A percentile compares a stretch with the other conserved stretches of the same genome.
These are phyloP conservation scores for Gymnocypris eckloni DNA, from an alignment of 2,797 vertebrate genomes.

Conservation along the genomic window DNA sequence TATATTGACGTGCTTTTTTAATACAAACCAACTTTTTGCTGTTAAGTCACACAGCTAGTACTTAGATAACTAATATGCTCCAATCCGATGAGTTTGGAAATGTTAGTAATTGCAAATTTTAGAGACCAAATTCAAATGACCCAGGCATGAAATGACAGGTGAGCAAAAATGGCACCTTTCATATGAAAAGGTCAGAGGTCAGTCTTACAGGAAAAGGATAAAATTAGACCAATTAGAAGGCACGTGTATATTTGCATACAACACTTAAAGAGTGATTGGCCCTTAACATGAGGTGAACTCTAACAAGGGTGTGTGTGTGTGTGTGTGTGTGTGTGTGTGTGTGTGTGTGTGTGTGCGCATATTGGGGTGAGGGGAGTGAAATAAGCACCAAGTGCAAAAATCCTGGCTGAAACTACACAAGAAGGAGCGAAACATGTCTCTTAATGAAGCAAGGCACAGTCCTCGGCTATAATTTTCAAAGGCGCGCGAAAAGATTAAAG, in stretches of 20 bases:
- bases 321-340: slow-evolving; percentile 11
- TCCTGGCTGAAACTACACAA: slow-evolving; percentile 86
- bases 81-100: not conserved
- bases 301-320: slow-evolving; percentile 14
- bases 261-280: slow-evolving; percentile 59
- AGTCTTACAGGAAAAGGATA: not conserved
- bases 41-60: not conserved
- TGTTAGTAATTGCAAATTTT: slow-evolving; percentile 2
- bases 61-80: not conserved
- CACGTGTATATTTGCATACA: slow-evolving; percentile 31
- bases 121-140: not conserved
- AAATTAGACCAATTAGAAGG: slow-evolving; percentile 8
- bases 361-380: slow-evolving; percentile 68
- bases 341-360: not conserved
- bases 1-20: not conserved
- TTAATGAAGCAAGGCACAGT: slow-evolving; percentile 87
- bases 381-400: slow-evolving; percentile 77
- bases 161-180: not conserved
- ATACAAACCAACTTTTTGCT: not conserved
- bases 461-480: slow-evolving; percentile 88
- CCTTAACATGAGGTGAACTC: slow-evolving; percentile 62
- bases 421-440: slow-evolving; percentile 82
- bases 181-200: slow-evolving; percentile 22
- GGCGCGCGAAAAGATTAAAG: slow-evolving; percentile 85
- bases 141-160: not conserved